A percentile compares a stretch with the other conserved stretches of the same genome.
These are phyloP conservation scores for Pogonognathellus flavescens DNA, from an alignment of 1,140 invertebrate genomes.

Conservation along the genomic window DNA sequence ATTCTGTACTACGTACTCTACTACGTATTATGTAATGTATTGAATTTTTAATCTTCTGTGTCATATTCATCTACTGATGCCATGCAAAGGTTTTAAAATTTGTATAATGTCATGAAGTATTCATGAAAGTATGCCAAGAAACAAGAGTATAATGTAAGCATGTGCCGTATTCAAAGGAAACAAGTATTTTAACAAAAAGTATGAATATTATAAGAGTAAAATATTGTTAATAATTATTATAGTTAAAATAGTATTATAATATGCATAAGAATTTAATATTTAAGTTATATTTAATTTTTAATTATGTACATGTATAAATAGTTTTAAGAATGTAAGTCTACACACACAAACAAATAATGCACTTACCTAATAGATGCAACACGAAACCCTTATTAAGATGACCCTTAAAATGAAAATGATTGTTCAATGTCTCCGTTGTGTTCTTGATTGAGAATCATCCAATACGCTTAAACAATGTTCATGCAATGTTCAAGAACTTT, in stretches of 20 bases:
- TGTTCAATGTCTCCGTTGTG: constrained; percentile 49
- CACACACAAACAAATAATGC: constrained; percentile 6
- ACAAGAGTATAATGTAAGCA: constrained; percentile 42
- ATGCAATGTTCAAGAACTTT: constrained; percentile 24
- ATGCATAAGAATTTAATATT: neutral
- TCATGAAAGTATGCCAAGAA: neutral
- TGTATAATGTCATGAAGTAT: neutral
- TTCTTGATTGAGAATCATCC: constrained; percentile 17
- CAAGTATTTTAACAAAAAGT: constrained; percentile 16
- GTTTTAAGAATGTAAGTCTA: neutral
- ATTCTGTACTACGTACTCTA: neutral
- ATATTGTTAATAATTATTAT: neutral
- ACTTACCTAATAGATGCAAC: constrained; percentile 37
- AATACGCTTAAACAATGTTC: constrained; percentile 42
- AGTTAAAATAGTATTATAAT: neutral
- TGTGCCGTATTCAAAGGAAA: constrained; percentile 31
- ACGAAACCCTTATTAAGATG: constrained; percentile 1
- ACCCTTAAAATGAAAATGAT: constrained; percentile 20
- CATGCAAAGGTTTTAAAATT: neutral
- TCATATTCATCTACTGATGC: constrained; percentile 15
- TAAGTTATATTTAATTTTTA: neutral
- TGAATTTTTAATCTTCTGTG: constrained; percentile 39
- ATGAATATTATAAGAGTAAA: neutral
- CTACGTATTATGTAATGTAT: constrained; percentile 47
- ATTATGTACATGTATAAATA: no score